Evolutionary conservation across 2,113 vertebrate species (phyloP).

Genomic region (Callionymus lyra): DNA sequence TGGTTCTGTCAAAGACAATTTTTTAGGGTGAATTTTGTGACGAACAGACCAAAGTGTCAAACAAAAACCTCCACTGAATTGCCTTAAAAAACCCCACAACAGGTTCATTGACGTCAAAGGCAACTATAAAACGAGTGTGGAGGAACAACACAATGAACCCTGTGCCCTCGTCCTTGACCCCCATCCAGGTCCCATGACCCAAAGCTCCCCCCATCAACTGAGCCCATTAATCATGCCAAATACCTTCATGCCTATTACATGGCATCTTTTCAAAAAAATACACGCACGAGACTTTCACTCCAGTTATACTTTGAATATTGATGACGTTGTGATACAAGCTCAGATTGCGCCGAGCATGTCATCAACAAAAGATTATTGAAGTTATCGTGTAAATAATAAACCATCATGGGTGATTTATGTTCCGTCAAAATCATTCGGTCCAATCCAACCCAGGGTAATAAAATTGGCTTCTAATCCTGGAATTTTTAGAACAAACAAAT

Average conservation of each 20-base stretch:
- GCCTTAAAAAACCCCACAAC: too few species aligned
- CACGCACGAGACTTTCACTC: conserved; percentile 21
- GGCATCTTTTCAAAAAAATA: conserved; percentile 12
- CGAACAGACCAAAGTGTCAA: too few species aligned
- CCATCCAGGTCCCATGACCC: conserved; percentile 22
- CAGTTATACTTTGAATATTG: conserved; percentile 1
- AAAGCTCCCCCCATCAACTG: conserved; percentile 8
- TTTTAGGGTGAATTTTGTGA: too few species aligned
- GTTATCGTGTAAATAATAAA: too few species aligned
- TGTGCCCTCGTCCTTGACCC: conserved; percentile 20
- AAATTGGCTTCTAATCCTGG: conserved; percentile 27
- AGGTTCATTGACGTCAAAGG: background rate
- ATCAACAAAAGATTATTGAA: background rate
- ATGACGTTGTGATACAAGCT: conserved; percentile 1
- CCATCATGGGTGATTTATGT: too few species aligned
- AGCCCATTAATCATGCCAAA: conserved; percentile 33
- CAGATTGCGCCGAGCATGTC: conserved; percentile 5
- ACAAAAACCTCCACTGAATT: too few species aligned
- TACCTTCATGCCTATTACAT: conserved; percentile 31
- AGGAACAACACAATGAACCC: conserved; percentile 5
- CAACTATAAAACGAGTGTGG: background rate
- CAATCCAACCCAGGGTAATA: too few species aligned
- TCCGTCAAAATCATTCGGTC: too few species aligned
- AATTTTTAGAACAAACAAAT: conserved; percentile 33
- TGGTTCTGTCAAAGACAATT: too few species aligned